Evolutionary conservation across 2,113 vertebrate genomes (phyloP).

Genomic region (Centrocercus urophasianus): DNA sequence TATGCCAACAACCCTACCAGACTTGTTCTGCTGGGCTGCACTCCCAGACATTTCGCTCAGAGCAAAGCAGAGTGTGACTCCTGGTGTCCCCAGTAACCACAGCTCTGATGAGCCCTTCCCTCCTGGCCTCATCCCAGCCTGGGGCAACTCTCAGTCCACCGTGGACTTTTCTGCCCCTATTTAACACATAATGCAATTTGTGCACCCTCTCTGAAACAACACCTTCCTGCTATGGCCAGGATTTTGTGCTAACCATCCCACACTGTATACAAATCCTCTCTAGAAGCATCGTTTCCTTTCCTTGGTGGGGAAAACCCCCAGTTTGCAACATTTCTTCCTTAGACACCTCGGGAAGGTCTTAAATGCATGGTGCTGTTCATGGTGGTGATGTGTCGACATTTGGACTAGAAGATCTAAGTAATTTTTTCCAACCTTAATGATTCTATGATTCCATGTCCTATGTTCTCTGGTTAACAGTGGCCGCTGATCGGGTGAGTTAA

Average conservation of each 20-base stretch:
- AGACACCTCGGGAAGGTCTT: neutral
- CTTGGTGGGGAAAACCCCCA: neutral
- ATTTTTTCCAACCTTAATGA: too few relatives aligned
- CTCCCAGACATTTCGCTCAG: slow-evolving; percentile 44
- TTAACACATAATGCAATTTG: neutral
- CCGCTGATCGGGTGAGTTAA: too few relatives aligned
- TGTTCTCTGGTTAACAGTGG: too few relatives aligned
- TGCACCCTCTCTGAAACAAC: neutral
- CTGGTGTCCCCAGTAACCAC: slow-evolving; percentile 33
- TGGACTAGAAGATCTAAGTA: too few relatives aligned
- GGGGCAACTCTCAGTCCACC: neutral
- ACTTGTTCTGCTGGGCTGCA: slow-evolving; percentile 5
- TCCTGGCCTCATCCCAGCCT: neutral
- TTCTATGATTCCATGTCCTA: too few relatives aligned
- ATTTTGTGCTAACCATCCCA: neutral
- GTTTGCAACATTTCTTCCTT: neutral
- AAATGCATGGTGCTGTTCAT: neutral
- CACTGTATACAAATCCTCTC: neutral
- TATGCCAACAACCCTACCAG: slow-evolving; percentile 24
- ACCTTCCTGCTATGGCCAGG: neutral
- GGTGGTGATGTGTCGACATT: too few relatives aligned
- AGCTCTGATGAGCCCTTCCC: slow-evolving; percentile 22
- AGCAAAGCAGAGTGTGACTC: neutral
- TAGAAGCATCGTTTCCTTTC: neutral
- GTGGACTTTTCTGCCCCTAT: neutral